Evolutionary conservation across 92 coral and sea anemone genomes (phyloP).

Genomic region (Bergia puertoricense): DNA sequence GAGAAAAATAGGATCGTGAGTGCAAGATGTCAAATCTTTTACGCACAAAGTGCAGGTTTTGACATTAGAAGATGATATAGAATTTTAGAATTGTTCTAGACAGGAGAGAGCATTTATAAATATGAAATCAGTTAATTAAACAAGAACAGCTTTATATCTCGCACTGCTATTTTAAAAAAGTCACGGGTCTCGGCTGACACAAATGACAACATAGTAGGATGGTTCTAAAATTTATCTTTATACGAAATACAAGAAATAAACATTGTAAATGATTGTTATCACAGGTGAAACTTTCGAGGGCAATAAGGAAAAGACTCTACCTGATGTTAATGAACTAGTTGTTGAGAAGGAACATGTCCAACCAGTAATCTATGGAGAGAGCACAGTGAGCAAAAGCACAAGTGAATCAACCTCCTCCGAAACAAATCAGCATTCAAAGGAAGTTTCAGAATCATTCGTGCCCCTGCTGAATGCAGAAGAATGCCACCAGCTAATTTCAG

Average conservation of each 20-base stretch:
- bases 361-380: not conserved
- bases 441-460: not conserved
- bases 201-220: no score
- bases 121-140: no score
- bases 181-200: no score
- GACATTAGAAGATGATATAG: no score
- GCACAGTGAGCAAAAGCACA: conserved; percentile 17
- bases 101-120: no score
- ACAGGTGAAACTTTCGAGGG: conserved; percentile 7
- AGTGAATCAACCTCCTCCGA: conserved; percentile 10
- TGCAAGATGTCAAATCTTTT: no score
- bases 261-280: not conserved
- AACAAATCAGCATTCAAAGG: not conserved
- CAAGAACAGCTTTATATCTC: no score
- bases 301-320: conserved; percentile 6
- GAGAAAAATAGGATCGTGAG: no score
- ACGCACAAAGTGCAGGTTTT: no score
- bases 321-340: not conserved
- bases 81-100: no score
- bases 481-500: conserved; percentile 36
- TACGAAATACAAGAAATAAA: not conserved
- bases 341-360: not conserved
- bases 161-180: no score
- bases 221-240: no score
- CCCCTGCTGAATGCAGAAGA: conserved; percentile 39